Conservation (phyloP, 2,797 vertebrate genomes). For the Cuniculus paca region DNA sequence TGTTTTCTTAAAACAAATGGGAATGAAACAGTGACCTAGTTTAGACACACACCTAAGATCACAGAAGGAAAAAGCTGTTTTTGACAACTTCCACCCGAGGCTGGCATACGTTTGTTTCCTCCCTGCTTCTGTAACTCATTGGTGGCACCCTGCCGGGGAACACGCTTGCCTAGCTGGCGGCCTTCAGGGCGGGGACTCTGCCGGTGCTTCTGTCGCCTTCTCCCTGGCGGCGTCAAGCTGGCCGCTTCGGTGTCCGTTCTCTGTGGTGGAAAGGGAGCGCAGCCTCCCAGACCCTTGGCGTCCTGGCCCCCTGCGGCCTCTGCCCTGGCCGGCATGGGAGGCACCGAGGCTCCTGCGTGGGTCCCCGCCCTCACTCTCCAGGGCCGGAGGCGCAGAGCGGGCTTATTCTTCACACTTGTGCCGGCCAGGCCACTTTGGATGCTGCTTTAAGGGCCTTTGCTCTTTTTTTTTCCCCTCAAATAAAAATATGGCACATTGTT, state of each 20-base stretch:
- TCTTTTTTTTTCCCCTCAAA: not conserved
- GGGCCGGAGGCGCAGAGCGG: not conserved
- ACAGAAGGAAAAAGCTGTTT: not conserved
- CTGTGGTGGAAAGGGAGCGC: not conserved
- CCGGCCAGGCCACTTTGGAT: not conserved
- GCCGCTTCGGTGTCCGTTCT: not conserved
- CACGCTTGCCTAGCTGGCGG: not conserved
- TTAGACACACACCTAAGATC: not conserved
- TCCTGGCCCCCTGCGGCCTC: not conserved
- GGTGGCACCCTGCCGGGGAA: not conserved
- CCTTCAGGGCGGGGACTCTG: not conserved
- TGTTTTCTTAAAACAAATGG: not conserved
- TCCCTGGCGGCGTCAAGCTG: not conserved
- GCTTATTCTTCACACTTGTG: not conserved
- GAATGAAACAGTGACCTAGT: not conserved
- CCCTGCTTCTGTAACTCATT: not conserved
- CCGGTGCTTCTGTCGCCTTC: not conserved
- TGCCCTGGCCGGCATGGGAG: not conserved
- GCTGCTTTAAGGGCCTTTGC: not conserved
- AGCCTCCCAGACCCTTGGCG: not conserved
- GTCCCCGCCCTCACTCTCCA: not conserved
- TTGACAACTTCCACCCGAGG: not conserved
- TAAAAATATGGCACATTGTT: not conserved
- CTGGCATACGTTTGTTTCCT: not conserved
- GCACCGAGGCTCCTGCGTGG: not conserved